A percentile compares a stretch with the other conserved stretches of the same genome.
These are phyloP conservation scores for Mesitornis unicolor DNA, from an alignment of 2,113 vertebrate genomes.

Conservation along the genomic window DNA sequence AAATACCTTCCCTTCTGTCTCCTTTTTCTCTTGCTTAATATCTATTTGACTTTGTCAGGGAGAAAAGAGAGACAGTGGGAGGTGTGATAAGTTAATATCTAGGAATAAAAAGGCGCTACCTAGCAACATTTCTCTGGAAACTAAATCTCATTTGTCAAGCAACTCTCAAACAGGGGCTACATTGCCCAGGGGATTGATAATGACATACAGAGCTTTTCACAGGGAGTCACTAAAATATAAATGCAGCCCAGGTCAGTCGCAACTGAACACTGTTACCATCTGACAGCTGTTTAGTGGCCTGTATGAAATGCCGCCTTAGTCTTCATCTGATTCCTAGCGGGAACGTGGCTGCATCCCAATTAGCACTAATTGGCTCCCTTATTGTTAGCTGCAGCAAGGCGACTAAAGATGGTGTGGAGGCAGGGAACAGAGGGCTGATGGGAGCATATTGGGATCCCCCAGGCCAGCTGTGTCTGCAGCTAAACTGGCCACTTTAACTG, in stretches of 20 bases:
- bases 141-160: slow-evolving; percentile 71
- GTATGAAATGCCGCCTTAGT: background rate
- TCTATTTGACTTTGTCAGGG: slow-evolving; percentile 44
- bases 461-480: background rate
- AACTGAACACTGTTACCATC: background rate
- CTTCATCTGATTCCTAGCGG: background rate
- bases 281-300: slow-evolving; percentile 22
- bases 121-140: slow-evolving; percentile 72
- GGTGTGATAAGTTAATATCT: slow-evolving; percentile 60
- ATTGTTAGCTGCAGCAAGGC: background rate
- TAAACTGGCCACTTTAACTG: background rate
- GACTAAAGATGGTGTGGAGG: fast-evolving
- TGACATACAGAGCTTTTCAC: slow-evolving; percentile 13
- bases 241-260: background rate
- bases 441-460: fast-evolving
- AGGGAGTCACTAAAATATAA: background rate
- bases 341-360: background rate
- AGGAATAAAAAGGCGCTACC: slow-evolving; percentile 64
- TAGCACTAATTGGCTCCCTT: slow-evolving; percentile 16
- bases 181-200: slow-evolving; percentile 39
- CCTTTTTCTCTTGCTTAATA: slow-evolving; percentile 44
- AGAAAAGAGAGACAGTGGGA: slow-evolving; percentile 53
- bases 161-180: slow-evolving; percentile 49
- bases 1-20: slow-evolving; percentile 47
- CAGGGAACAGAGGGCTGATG: background rate